Evolutionary conservation across 2,113 vertebrate genomes (phyloP), one percentile per base, ranked within the genome.

Genomic region (Colinus virginianus): DNA sequence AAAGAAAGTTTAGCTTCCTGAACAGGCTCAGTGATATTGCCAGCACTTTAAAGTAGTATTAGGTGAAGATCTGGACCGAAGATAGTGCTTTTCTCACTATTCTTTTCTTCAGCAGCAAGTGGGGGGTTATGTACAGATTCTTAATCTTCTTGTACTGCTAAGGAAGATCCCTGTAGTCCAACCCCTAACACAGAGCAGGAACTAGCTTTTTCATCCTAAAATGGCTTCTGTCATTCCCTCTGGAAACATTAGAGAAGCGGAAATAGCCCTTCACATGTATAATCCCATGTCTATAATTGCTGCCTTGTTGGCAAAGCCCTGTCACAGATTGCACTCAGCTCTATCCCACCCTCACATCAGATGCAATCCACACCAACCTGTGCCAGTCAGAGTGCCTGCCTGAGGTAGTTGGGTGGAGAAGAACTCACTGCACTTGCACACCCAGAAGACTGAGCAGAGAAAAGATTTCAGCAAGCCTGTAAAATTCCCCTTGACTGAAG

Each of bases 321-420:
- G 0, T 79, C 84, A 92, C 96, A 94, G 92, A 93, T 32, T 93
- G 92, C 26, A 34, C 42, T 88, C 70, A 13, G 78, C 78, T 90
- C 84, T 69, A 74, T 92, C 49, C 88, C 92, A 91, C 92, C 86
- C 86, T 94, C 93, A 93, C 61, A 94, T 91, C 90, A 92, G 95
- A 94, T 93, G 92, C 78, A 90, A 88, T 76, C 66, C 53, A 17
- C 62, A 92, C 67, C 84, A 95, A 75, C 69, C 84, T 87, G 77
- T 66, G 74, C 74, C 90, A 93, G 78, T 56, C 76, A 82, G n/a
- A 92, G 70, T 0, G 14, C 70, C 84, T 88, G 80, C 67, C 70
- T 92, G 80, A 82, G 59, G 75, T 22, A 87, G 78, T 9, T 1
- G 16, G 28, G 61, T 56, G 32, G 28, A 88, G 88, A 90, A 77